A percentile compares a stretch with the other conserved stretches of the same genome.
Conservation (phyloP, 1,140 invertebrate genomes). For the Ridgeia piscesae region DNA sequence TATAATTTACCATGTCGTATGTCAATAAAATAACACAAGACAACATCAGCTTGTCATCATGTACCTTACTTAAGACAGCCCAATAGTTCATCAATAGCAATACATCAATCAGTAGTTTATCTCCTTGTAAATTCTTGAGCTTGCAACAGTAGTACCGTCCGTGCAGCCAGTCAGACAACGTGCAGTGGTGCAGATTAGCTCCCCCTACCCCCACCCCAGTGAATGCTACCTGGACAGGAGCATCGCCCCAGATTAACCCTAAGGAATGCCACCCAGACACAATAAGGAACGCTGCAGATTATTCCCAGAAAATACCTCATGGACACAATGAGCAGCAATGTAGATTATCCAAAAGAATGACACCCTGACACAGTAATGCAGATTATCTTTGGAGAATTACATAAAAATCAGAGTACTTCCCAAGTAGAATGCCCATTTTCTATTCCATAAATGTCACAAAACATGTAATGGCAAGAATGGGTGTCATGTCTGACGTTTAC, state of each 20-base stretch:
- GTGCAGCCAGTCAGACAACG: background rate
- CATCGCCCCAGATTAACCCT: background rate
- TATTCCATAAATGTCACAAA: background rate
- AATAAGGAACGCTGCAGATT: background rate
- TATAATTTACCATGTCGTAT: background rate
- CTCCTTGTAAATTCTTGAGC: background rate
- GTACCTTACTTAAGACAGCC: background rate
- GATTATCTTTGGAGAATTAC: background rate
- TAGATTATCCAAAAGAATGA: background rate
- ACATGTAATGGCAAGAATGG: background rate
- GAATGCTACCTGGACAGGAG: background rate
- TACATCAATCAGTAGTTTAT: constrained; percentile 1
- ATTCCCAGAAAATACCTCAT: background rate
- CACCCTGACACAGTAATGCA: background rate
- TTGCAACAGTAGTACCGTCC: background rate
- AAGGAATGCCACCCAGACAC: background rate
- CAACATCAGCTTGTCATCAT: background rate
- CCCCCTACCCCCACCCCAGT: background rate
- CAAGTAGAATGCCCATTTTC: background rate
- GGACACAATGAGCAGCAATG: background rate
- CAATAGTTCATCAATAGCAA: background rate
- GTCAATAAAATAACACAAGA: background rate
- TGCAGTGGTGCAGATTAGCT: background rate
- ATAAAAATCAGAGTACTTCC: background rate
- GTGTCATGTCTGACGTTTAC: background rate